A percentile compares a stretch with the other conserved stretches of the same genome.
Evolutionary conservation across 2,113 vertebrate genomes (phyloP).

Genomic region (Passer montanus): DNA sequence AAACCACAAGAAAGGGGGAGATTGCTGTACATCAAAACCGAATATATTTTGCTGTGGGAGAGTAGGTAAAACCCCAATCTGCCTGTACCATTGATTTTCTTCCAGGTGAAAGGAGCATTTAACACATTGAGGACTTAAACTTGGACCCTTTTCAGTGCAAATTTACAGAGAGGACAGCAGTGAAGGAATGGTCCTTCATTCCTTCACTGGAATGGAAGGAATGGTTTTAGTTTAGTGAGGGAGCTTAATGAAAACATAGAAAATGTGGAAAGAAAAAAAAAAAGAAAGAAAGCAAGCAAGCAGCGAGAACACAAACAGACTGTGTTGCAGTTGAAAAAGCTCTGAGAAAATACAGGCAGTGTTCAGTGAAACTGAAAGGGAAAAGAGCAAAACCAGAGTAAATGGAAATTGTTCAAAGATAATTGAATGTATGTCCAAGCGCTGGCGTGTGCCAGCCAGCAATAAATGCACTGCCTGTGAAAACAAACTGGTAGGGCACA

Average conservation of each 20-base stretch:
- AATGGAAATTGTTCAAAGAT: slow-evolving; percentile 70
- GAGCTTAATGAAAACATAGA: slow-evolving; percentile 26
- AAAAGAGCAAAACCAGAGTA: slow-evolving; percentile 45
- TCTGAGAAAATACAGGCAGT: slow-evolving; percentile 36
- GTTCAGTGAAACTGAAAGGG: slow-evolving; percentile 53
- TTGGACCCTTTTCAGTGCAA: neutral
- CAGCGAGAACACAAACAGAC: neutral
- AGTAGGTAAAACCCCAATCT: neutral
- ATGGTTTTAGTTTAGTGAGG: neutral
- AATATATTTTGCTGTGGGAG: neutral
- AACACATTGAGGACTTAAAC: neutral
- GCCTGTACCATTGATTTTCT: slow-evolving; percentile 4
- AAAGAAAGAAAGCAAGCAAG: neutral
- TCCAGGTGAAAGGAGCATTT: slow-evolving; percentile 18
- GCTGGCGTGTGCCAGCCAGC: slow-evolving; percentile 37
- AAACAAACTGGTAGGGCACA: slow-evolving; percentile 28
- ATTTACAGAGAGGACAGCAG: neutral
- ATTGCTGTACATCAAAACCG: neutral
- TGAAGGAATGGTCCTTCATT: neutral
- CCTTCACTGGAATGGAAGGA: too few relatives aligned
- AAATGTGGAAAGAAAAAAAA: neutral
- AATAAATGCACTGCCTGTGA: slow-evolving; percentile 49
- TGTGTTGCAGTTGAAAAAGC: slow-evolving; percentile 6
- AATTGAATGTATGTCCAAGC: slow-evolving; percentile 69
- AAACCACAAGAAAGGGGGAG: neutral